phyloP scores from a whole-genome alignment of 1,140 invertebrate species.

The Chionoecetes opilio region DNA sequence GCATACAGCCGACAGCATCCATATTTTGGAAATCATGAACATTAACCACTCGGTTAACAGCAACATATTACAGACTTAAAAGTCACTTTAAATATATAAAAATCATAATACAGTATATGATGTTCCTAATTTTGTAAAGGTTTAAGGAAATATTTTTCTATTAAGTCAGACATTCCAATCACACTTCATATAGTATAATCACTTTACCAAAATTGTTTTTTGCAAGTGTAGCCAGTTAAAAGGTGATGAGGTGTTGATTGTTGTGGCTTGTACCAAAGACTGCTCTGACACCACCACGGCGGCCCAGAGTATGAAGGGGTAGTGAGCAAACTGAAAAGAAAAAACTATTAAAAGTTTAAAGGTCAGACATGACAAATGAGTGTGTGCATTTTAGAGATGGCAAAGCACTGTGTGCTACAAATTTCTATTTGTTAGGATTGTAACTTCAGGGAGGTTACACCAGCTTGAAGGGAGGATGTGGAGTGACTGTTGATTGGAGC shows the following conservation, averaged over 20 bases:
- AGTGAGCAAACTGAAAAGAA: not conserved
- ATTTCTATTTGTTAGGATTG: not conserved
- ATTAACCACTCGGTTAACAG: not conserved
- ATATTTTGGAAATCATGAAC: conserved; percentile 17
- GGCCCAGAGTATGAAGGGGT: conserved; percentile 38
- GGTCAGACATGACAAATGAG: no score
- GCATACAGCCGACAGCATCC: not conserved
- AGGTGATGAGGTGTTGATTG: conserved; percentile 15
- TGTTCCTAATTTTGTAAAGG: conserved; percentile 76
- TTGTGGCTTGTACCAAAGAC: conserved; percentile 76
- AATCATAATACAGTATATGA: conserved; percentile 24
- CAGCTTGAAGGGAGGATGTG: not conserved
- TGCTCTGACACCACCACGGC: conserved; percentile 59
- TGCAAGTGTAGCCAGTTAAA: conserved; percentile 13
- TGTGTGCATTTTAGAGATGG: not conserved
- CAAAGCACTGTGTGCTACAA: not conserved
- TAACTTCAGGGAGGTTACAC: not conserved
- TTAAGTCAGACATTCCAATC: conserved; percentile 49
- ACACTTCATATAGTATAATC: conserved; percentile 22
- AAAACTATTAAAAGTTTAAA: no score
- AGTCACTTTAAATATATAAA: conserved; percentile 11
- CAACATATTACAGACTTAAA: not conserved
- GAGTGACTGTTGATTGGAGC: not conserved
- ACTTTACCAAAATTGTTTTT: not conserved
- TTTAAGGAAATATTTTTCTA: conserved; percentile 57